These are phyloP conservation scores for Uropsilus gracilis DNA, from an alignment of 2,113 vertebrate genomes.

Conservation along the genomic window DNA sequence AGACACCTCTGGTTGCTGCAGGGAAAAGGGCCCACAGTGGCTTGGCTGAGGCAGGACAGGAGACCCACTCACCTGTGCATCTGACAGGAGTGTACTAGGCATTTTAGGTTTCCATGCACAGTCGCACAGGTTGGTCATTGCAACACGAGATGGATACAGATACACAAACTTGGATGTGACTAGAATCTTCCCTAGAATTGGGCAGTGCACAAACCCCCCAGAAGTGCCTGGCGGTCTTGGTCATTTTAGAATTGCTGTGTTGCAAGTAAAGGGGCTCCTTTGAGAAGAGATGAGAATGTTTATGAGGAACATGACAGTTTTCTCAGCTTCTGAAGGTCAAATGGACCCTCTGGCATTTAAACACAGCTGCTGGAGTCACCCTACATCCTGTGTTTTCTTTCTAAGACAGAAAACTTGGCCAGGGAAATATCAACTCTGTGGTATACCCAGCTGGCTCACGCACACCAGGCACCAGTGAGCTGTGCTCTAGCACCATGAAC, in stretches of 20 bases:
- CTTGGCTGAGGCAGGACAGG: not conserved
- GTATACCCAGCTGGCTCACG: not conserved
- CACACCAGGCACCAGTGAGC: not conserved
- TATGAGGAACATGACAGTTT: not conserved
- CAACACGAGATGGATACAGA: not conserved
- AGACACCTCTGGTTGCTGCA: not conserved
- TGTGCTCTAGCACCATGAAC: not conserved
- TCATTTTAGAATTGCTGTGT: not conserved
- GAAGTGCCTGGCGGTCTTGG: not conserved
- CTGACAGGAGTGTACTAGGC: not conserved
- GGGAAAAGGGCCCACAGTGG: not conserved
- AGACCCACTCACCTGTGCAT: not conserved
- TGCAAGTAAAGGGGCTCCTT: not conserved
- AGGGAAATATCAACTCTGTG: not conserved
- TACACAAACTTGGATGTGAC: not conserved
- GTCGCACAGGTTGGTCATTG: not conserved
- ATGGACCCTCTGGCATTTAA: not conserved
- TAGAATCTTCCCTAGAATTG: not conserved
- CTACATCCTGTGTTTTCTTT: not conserved
- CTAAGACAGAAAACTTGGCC: not conserved
- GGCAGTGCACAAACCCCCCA: not conserved
- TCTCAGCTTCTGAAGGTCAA: slow-evolving; percentile 24
- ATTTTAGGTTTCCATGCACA: not conserved
- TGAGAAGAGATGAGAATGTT: not conserved
- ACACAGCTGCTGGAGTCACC: not conserved